Percentiles rank a stretch among this genome's conserved stretches.
phyloP scores from a whole-genome alignment of 2,888 invertebrate species.

The Acleris sparsana region DNA sequence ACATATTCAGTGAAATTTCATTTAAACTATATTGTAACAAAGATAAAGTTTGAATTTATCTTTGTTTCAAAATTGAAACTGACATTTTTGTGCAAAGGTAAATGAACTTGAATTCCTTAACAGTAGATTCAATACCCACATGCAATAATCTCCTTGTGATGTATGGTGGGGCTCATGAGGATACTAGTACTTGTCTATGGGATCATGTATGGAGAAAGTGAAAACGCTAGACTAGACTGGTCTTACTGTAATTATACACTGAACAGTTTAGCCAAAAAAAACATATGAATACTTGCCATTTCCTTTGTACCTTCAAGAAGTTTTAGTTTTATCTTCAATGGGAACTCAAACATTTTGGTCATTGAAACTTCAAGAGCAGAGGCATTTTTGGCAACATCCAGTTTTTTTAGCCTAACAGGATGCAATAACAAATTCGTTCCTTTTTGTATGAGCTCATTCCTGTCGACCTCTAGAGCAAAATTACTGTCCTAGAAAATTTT shows the following conservation, averaged over 20 bases:
- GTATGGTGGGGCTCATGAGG: too few species aligned
- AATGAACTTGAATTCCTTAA: too few species aligned
- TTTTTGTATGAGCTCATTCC: conserved; percentile 53
- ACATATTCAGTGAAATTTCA: too few species aligned
- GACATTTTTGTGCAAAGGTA: too few species aligned
- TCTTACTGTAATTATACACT: not conserved
- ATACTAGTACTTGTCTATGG: too few species aligned
- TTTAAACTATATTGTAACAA: too few species aligned
- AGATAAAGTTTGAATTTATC: too few species aligned
- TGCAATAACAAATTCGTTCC: conserved; percentile 55
- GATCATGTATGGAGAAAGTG: too few species aligned
- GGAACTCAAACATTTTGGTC: conserved; percentile 51
- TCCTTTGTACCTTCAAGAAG: conserved; percentile 56
- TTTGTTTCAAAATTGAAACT: too few species aligned
- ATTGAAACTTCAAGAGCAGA: conserved; percentile 47
- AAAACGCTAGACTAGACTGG: too few species aligned
- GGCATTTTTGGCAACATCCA: conserved; percentile 44
- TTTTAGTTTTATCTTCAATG: conserved; percentile 52
- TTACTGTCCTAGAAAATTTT: conserved; percentile 58
- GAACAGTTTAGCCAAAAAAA: not conserved
- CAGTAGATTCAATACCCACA: too few species aligned
- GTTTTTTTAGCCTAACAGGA: conserved; percentile 51
- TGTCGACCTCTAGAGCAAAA: conserved; percentile 53
- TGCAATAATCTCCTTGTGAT: too few species aligned
- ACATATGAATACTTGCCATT: conserved; percentile 52